Evolutionary conservation across 2,888 invertebrate genomes (phyloP), one percentile per base, ranked within the genome.

Genomic region (Sphaerophoria taeniata): DNA sequence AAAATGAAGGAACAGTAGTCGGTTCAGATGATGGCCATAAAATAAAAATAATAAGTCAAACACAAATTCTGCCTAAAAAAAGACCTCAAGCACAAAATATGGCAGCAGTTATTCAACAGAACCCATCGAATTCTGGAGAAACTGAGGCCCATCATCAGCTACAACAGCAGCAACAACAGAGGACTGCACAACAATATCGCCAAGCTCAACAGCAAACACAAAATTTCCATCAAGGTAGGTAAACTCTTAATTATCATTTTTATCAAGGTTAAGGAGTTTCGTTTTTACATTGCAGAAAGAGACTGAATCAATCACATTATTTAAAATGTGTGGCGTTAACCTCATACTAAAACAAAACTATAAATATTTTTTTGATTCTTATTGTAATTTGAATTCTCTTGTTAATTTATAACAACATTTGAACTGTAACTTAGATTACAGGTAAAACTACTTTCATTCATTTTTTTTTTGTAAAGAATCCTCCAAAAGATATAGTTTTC

Each of bases 71-170:
- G 81, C 92, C 92, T 69, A 92, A 92, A 87, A 92, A 92, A 87
- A 88, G 92, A 80, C 92, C 92, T 77, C 92, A 92, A 84, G 92
- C 92, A 81, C 92, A 92, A 88, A 92, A 91, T 89, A 91, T 92
- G 74, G 83, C 84, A n/a, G 90, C 92, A 33, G 90, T 89, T 55
- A 90, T 90, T 31, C 91, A 86, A 89, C 90, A 63, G 88, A 89
- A 45, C 85, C 89, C 80, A 88, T 86, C 67, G 43, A 86, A 63
- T 87, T 88, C 78, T 53, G 88, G 65, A 49, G 83, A 45, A 74
- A 74, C 74, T 87, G n/a, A 75, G 49, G 49, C 56, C 31, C 78
- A 67, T 6, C 69, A 78, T 7, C 16, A 61, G 53, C 63, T 85
- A 58, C 93, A 93, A 6, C 92, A 92, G 81, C 93, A 92, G 89